Percentiles rank a stretch among this genome's conserved stretches.
Conservation (phyloP, 2,797 vertebrate species). For the Coilia nasus region DNA sequence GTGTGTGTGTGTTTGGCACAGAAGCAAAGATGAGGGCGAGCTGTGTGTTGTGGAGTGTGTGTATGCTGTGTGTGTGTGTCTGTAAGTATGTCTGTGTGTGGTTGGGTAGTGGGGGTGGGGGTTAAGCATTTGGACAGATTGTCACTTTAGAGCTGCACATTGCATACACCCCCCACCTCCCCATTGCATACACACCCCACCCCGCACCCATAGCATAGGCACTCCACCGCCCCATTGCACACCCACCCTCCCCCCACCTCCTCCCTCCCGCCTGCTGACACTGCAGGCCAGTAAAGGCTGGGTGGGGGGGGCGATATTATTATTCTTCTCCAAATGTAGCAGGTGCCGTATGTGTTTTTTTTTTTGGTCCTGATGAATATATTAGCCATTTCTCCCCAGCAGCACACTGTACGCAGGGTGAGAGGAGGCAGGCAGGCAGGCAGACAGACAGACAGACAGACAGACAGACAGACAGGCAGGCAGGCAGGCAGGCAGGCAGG, state of each 20-base stretch:
- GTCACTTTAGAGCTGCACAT: not conserved
- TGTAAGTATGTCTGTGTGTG: not conserved
- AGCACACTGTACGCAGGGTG: not conserved
- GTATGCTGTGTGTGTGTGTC: not conserved
- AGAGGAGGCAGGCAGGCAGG: not conserved
- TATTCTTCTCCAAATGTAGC: not conserved
- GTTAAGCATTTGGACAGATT: not conserved
- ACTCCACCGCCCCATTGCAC: too few relatives aligned
- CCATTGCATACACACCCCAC: too few relatives aligned
- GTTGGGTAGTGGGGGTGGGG: not conserved
- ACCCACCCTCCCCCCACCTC: not conserved
- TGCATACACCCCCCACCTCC: too few relatives aligned
- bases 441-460: not conserved
- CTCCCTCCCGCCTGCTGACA: not conserved
- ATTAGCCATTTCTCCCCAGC: constrained; percentile 13
- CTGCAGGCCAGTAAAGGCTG: not conserved
- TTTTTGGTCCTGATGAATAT: not conserved
- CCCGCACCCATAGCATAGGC: too few relatives aligned
- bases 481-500: too few relatives aligned
- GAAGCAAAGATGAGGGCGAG: too few relatives aligned
- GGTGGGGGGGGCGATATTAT: not conserved
- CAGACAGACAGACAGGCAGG: not conserved
- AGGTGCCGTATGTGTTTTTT: not conserved
- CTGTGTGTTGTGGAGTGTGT: not conserved
- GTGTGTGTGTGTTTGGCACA: not conserved